phyloP scores from a whole-genome alignment of 2,888 invertebrate species.

The Exocentrus adspersus region DNA sequence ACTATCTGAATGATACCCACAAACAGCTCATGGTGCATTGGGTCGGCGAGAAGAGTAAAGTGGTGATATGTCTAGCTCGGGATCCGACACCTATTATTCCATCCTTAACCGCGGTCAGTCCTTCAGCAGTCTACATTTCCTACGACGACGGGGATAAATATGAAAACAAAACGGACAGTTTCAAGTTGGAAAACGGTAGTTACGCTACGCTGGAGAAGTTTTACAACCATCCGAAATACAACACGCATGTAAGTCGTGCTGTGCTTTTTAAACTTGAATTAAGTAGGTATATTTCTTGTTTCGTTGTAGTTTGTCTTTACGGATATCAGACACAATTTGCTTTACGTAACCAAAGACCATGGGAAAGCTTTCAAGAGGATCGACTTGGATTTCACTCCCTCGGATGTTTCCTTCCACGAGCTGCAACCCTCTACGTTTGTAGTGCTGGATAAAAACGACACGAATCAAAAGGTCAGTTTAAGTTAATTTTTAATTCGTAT shows the following conservation, averaged over 20 bases:
- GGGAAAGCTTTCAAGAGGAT: constrained; percentile 73
- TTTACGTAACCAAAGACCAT: constrained; percentile 81
- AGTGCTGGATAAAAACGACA: constrained; percentile 78
- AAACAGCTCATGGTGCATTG: constrained; percentile 92
- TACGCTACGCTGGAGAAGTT: constrained; percentile 83
- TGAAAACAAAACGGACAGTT: constrained; percentile 76
- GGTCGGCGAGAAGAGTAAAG: constrained; percentile 88
- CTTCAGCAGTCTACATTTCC: constrained; percentile 86
- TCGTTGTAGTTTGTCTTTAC: constrained; percentile 83
- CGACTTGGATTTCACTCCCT: constrained; percentile 78
- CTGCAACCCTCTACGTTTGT: constrained; percentile 75
- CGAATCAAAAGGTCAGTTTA: constrained; percentile 68
- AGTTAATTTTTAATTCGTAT: not conserved
- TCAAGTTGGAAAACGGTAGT: constrained; percentile 68
- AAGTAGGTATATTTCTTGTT: not conserved
- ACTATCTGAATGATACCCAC: constrained; percentile 83
- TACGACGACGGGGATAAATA: constrained; percentile 88
- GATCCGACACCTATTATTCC: constrained; percentile 71
- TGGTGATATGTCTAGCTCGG: constrained; percentile 86
- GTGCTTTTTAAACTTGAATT: not conserved
- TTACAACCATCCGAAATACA: constrained; percentile 83
- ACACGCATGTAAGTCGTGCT: constrained; percentile 77
- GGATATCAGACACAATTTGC: constrained; percentile 78
- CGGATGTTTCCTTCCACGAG: constrained; percentile 80
- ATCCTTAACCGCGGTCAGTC: constrained; percentile 59